Evolutionary conservation across 2,113 vertebrate species (phyloP).

Genomic region (Dromiciops gliroides): DNA sequence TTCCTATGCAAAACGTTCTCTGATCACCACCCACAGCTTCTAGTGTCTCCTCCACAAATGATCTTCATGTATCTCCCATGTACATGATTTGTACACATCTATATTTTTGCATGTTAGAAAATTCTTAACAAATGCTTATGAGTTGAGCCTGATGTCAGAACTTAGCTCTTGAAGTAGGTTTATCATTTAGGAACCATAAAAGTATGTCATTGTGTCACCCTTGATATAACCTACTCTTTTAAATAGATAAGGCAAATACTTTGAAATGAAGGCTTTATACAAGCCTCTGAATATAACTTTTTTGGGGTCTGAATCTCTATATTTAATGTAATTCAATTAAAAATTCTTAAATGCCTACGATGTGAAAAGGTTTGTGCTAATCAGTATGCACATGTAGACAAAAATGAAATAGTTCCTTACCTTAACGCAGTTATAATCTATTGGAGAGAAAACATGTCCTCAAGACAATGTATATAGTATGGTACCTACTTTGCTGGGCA

Average conservation of each 20-base stretch:
- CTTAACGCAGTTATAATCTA: not conserved
- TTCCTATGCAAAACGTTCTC: no score
- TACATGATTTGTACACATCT: not conserved
- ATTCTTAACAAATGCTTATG: not conserved
- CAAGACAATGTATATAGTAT: not conserved
- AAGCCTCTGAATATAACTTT: not conserved
- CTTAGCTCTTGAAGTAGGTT: not conserved
- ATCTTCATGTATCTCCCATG: no score
- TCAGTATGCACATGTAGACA: not conserved
- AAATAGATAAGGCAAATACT: not conserved
- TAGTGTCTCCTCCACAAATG: not conserved
- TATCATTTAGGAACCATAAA: not conserved
- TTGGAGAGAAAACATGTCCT: not conserved
- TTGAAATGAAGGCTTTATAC: not conserved
- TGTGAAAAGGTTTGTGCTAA: not conserved
- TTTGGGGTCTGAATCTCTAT: not conserved
- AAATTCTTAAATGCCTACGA: not conserved
- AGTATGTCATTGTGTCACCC: not conserved
- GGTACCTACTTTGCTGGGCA: no score
- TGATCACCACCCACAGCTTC: not conserved
- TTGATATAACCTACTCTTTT: not conserved
- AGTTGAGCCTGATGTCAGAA: not conserved
- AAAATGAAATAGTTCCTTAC: not conserved
- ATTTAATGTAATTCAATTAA: not conserved
- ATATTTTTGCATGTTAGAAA: not conserved